Conservation (phyloP, 1,140 invertebrate genomes). For the Zaprionus ornatus region DNA sequence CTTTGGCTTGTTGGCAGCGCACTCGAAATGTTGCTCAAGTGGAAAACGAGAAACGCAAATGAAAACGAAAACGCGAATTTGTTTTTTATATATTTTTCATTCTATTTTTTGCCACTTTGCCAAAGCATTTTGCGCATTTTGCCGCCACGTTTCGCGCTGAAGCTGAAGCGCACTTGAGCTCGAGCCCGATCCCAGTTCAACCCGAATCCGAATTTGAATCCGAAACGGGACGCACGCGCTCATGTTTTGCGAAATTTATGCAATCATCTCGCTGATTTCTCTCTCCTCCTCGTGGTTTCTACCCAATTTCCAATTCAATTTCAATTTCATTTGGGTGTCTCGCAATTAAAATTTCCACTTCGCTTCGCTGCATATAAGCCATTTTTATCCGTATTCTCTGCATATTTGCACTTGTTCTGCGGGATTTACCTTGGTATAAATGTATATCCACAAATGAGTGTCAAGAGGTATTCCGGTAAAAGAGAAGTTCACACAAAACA, state of each 20-base stretch:
- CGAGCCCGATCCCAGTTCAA: not conserved
- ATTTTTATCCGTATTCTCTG: not conserved
- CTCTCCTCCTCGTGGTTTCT: not conserved
- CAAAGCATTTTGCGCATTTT: constrained; percentile 52
- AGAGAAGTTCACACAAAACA: not conserved
- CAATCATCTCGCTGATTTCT: constrained; percentile 22
- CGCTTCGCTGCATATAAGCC: not conserved
- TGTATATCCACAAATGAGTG: not conserved
- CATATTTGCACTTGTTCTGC: not conserved
- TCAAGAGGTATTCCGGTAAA: not conserved
- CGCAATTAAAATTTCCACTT: not conserved
- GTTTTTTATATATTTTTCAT: constrained; percentile 3
- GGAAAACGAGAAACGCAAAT: constrained; percentile 17
- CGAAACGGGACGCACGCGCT: constrained; percentile 61
- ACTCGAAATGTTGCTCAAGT: constrained; percentile 16
- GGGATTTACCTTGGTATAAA: not conserved
- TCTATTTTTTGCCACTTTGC: not conserved
- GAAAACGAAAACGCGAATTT: constrained; percentile 13
- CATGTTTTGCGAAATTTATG: constrained; percentile 28
- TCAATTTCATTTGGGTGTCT: not conserved
- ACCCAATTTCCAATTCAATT: not conserved
- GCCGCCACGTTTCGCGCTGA: constrained; percentile 53
- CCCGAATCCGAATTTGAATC: not conserved
- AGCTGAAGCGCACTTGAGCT: constrained; percentile 43
- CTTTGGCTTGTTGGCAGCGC: not conserved